Conservation (phyloP, 2,888 invertebrate genomes). For the Tetragnatha montana region DNA sequence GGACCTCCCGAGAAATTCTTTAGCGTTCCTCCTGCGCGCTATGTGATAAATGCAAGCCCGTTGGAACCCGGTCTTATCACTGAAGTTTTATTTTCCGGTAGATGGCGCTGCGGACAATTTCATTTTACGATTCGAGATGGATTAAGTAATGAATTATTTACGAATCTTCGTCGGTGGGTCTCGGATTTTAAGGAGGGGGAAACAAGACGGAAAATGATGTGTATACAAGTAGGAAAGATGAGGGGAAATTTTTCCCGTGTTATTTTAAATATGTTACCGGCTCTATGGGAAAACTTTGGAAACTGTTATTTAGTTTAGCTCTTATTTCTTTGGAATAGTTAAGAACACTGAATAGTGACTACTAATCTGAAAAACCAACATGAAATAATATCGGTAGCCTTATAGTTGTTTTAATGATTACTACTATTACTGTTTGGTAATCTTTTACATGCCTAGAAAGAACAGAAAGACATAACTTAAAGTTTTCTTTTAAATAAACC, state of each 20-base stretch:
- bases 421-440: too few species aligned
- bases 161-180: slow-evolving; percentile 12
- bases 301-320: neutral
- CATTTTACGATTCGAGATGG: slow-evolving; percentile 51
- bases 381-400: too few species aligned
- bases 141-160: slow-evolving; percentile 63
- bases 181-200: slow-evolving; percentile 37
- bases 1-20: slow-evolving; percentile 15
- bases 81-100: slow-evolving; percentile 11
- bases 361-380: neutral
- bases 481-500: too few species aligned
- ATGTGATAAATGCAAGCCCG: slow-evolving; percentile 1
- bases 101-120: slow-evolving; percentile 40
- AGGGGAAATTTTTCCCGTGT: neutral
- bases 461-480: neutral
- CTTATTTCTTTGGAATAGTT: neutral
- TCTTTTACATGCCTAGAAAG: neutral
- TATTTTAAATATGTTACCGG: neutral
- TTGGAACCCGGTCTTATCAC: neutral
- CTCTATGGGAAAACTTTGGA: neutral
- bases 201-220: slow-evolving; percentile 18
- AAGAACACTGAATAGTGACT: neutral
- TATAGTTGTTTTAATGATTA: too few species aligned
- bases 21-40: neutral
- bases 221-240: neutral